phyloP scores from a whole-genome alignment of 2,113 vertebrate species.

The Oryzias javanicus region DNA sequence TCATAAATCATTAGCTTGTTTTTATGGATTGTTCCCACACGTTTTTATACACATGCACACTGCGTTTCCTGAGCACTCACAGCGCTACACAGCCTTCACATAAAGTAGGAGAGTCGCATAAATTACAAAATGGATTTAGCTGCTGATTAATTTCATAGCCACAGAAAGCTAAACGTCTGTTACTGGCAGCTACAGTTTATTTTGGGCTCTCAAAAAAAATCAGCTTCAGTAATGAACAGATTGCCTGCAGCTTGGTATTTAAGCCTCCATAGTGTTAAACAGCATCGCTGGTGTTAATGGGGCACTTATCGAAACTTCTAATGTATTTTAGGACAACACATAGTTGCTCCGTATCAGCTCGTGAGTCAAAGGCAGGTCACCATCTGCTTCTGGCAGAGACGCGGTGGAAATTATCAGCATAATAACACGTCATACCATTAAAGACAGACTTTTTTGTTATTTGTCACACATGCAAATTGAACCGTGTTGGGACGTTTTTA shows the following conservation, averaged over 20 bases:
- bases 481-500: constrained; percentile 1
- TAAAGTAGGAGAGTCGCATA: constrained; percentile 4
- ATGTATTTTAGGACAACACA: constrained; percentile 42
- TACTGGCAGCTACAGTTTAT: constrained; percentile 63
- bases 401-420: constrained; percentile 14
- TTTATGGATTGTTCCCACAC: constrained; percentile 16
- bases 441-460: constrained; percentile 2
- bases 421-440: constrained; percentile 11
- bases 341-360: constrained; percentile 26
- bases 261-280: constrained; percentile 47
- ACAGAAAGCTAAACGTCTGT: constrained; percentile 58
- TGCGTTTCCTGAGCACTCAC: constrained; percentile 20
- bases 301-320: constrained; percentile 47
- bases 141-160: constrained; percentile 57
- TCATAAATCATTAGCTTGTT: constrained; percentile 45
- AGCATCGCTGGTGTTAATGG: constrained; percentile 53
- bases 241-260: constrained; percentile 58
- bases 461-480: constrained; percentile 4
- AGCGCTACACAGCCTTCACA: constrained; percentile 8
- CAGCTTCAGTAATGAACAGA: constrained; percentile 59
- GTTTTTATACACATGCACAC: constrained; percentile 14
- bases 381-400: constrained; percentile 1
- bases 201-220: constrained; percentile 55
- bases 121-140: constrained; percentile 52
- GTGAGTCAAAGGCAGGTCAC: constrained; percentile 42